Conservation (phyloP, 2,797 vertebrate species). For the Sarcophilus harrisii region DNA sequence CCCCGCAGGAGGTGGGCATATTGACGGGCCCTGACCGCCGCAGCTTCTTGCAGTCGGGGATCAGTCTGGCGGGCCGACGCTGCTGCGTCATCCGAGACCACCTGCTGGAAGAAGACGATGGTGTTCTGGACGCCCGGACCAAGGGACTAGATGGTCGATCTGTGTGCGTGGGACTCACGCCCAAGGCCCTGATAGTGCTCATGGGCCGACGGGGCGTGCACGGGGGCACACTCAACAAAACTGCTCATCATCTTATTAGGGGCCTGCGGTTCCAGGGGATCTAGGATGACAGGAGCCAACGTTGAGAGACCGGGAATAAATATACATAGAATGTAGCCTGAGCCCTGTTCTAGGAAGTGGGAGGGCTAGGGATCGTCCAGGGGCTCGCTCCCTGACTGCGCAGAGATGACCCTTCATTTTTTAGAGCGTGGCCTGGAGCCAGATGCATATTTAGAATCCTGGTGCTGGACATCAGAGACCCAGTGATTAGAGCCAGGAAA, state of each 20-base stretch:
- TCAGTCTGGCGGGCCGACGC: slow-evolving; percentile 79
- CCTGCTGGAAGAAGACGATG: slow-evolving; percentile 76
- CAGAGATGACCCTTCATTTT: neutral
- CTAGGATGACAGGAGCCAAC: slow-evolving; percentile 17
- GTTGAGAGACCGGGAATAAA: slow-evolving; percentile 58
- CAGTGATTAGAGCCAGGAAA: neutral
- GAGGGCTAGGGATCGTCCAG: neutral
- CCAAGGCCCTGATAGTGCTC: slow-evolving; percentile 80
- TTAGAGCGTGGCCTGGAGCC: neutral
- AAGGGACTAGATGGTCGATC: slow-evolving; percentile 79
- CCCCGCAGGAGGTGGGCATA: slow-evolving; percentile 76
- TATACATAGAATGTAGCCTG: neutral
- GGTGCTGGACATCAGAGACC: neutral
- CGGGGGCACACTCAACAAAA: slow-evolving; percentile 81
- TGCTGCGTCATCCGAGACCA: slow-evolving; percentile 79
- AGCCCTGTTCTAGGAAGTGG: neutral
- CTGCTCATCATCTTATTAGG: slow-evolving; percentile 74
- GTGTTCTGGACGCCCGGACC: slow-evolving; percentile 75
- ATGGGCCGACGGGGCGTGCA: slow-evolving; percentile 80
- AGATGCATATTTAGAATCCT: neutral
- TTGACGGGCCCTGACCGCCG: slow-evolving; percentile 72
- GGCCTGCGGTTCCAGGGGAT: slow-evolving; percentile 70
- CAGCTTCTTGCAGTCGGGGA: slow-evolving; percentile 73
- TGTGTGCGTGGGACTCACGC: slow-evolving; percentile 77
- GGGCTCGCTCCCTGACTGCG: neutral